Base-by-base conservation (phyloP, 2,113 vertebrate genomes). In the Leptobrachium ailaonicum region DNA sequence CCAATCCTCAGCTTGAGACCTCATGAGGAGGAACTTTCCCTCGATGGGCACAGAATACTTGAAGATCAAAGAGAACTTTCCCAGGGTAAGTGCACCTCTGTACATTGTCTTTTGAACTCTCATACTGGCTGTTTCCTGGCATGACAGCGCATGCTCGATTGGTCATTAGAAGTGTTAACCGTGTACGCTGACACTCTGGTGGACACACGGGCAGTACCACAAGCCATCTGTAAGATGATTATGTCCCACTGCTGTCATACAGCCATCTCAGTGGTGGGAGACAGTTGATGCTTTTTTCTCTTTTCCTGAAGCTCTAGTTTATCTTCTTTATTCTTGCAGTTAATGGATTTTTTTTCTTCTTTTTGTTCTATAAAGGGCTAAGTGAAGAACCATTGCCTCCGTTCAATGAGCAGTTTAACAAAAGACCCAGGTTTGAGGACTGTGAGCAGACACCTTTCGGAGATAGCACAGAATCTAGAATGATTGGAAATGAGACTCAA, bases 401-500 rank as follows among this genome's bases (percentile, higher is more conserved):
- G 3, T 92, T 92, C 82, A 89, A 83, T 84, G 94, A 95, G 58
- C 88, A 88, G 82, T 89, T 90, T 80, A 84, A 84, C 44, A 91
- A 93, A 78, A 91, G 90, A 84, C n/a, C 89, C 79, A 85, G 91
- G 11, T 95, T 91, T 1, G 95, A 94, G 32, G 92, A 94, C 41
- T 83, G 91, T 1, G 94, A 96, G 53, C 94, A 94, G 82, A 85
- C 89, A 67, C 89, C 90, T 0, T 94, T 93, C 87, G 79, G 88
- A 0, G 93, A 94, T 54, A 87, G 84, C 58, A 82, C 90, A 50
- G 89, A 89, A 40, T 88, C 91, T 71, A 88, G 91, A 87, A 91
- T 92, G 77, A 93, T 93, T 10, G 87, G 91, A 68, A 92, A 93
- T 2, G 95, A 96, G 68, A 89, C 92, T 2, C 95, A 94, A 75